Evolutionary conservation across 2,888 invertebrate genomes (phyloP).

Genomic region (Glaucopsyche alexis): DNA sequence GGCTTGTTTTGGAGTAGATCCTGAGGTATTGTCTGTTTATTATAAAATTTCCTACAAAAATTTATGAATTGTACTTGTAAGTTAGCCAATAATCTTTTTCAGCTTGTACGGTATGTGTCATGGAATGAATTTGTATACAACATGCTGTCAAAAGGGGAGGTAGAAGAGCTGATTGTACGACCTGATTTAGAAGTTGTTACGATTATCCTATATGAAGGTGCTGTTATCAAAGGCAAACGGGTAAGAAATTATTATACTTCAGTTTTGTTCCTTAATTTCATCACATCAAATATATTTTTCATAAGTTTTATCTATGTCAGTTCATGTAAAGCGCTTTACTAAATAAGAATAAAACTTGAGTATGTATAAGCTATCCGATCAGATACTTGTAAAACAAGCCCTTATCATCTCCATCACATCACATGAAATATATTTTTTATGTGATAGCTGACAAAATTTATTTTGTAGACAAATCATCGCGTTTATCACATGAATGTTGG

Average conservation of each 20-base stretch:
- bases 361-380: no score
- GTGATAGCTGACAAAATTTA: not conserved
- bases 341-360: no score
- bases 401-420: no score
- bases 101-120: conserved; percentile 88
- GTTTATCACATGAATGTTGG: conserved; percentile 92
- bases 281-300: not conserved
- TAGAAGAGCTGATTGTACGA: conserved; percentile 90
- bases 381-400: no score
- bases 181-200: conserved; percentile 93
- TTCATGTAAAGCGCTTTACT: no score
- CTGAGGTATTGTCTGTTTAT: no score
- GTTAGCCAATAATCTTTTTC: conserved; percentile 40
- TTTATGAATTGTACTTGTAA: no score
- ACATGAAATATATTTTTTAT: no score
- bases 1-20: no score
- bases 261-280: not conserved
- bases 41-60: no score
- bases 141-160: conserved; percentile 96
- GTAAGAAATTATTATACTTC: conserved; percentile 52
- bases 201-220: conserved; percentile 91
- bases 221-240: conserved; percentile 89
- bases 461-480: conserved; percentile 79
- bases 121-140: conserved; percentile 99
- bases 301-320: no score